phyloP scores from a whole-genome alignment of 2,797 vertebrate species.

The Serranus cabrilla region DNA sequence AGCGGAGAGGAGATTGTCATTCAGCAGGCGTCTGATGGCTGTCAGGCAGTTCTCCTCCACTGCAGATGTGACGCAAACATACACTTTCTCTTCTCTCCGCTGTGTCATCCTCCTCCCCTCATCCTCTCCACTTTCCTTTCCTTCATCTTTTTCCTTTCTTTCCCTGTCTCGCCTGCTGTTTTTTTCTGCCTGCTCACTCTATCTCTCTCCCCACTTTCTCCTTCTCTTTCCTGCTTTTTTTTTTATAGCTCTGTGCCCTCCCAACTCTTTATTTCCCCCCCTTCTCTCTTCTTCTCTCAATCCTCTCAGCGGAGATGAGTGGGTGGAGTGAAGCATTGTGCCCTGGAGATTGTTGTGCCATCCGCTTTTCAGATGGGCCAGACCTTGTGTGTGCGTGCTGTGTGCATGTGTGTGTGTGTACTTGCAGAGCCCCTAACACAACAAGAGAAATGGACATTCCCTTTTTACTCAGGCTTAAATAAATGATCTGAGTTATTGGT shows the following conservation, averaged over 20 bases:
- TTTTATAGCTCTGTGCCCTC: conserved; percentile 36
- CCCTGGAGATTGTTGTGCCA: conserved; percentile 80
- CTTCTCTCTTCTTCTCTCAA: conserved; percentile 48
- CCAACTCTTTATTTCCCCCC: conserved; percentile 43
- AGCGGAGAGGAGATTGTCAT: conserved; percentile 74
- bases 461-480: conserved; percentile 56
- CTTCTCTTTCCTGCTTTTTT: neutral
- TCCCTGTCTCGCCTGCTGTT: conserved; percentile 30
- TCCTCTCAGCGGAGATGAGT: conserved; percentile 76
- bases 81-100: conserved; percentile 50
- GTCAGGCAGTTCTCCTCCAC: conserved; percentile 79
- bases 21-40: conserved; percentile 77
- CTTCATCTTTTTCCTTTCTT: conserved; percentile 37
- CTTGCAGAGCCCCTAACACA: conserved; percentile 27
- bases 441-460: conserved; percentile 53
- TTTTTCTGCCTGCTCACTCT: neutral
- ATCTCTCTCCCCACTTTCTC: conserved; percentile 15
- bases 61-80: conserved; percentile 79
- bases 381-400: conserved; percentile 36
- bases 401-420: conserved; percentile 9
- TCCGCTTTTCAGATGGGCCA: conserved; percentile 60
- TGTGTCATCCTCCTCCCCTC: conserved; percentile 55
- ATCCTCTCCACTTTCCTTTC: conserved; percentile 32
- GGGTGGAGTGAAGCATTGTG: conserved; percentile 78
- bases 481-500: conserved; percentile 61